These are phyloP conservation scores for Aselliscus stoliczkanus DNA, from an alignment of 2,797 vertebrate genomes.

Conservation along the genomic window DNA sequence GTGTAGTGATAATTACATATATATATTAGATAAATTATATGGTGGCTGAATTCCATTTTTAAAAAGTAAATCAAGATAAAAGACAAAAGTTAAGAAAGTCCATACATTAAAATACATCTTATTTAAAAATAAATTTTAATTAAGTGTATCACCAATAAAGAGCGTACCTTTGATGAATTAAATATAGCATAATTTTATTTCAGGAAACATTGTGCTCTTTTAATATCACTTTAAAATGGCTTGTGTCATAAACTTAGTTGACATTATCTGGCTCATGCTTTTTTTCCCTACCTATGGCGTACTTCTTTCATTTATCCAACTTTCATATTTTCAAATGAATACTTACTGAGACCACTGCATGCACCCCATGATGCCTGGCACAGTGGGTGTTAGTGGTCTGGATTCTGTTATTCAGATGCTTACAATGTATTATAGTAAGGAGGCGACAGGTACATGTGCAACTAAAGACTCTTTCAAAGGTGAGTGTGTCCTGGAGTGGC, in stretches of 20 bases:
- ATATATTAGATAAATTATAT: background rate
- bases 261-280: background rate
- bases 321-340: background rate
- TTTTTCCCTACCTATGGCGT: too few relatives aligned
- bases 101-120: background rate
- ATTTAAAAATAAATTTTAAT: constrained; percentile 8
- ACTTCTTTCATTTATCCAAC: background rate
- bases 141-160: background rate
- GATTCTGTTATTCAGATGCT: background rate
- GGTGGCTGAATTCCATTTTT: background rate
- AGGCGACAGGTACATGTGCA: background rate
- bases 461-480: background rate
- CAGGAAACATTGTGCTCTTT: background rate
- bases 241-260: background rate
- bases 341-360: background rate
- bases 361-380: accelerated
- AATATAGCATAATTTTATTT: background rate
- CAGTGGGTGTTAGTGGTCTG: too few relatives aligned
- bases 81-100: background rate
- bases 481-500: background rate
- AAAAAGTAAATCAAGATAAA: background rate
- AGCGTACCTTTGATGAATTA: background rate
- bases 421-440: background rate
- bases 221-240: background rate
- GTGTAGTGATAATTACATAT: constrained; percentile 24